Base-by-base conservation (phyloP, 2,797 vertebrate species). In the Anolis apletophallus region DNA sequence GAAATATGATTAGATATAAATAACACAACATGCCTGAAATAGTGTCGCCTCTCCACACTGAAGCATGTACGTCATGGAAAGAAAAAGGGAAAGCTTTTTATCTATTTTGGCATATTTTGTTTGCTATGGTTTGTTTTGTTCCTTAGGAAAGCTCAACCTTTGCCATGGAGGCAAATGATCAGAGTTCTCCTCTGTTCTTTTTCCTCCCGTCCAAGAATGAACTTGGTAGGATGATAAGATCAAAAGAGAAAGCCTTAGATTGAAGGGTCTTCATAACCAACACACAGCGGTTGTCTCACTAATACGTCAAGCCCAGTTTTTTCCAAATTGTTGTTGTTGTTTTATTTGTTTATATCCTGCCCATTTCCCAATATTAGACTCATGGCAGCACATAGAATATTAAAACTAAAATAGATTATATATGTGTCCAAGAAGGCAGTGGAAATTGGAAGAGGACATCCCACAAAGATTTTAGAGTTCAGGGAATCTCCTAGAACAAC, bases 11-110 rank as follows among this genome's bases (percentile, higher is more conserved):
- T 0, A 94, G 93, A 95, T 91, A 91, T 92, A 94, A 95, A 94
- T 95, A 95, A 92, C 91, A 93, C 87, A 92, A 91, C 92, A 86
- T 93, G 94, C 93, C 92, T 96, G 90, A 95, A 95, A 94, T 92
- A 94, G 93, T 92, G 93, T 95, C 90, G 84, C 88, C 84, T 84
- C 87, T 16, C 2, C 90, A 88, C 88, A 91, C 59, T 81, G 82
- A 61, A 80, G 88, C 76, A 8, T 36, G 23, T 64, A 32, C 89
- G 82, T 95, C 95, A 95, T 93, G 92, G 95, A 96, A 95, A 95
- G 92, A 94, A 89, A 91, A 88, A 61, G 91, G 89, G 88, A 91
- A 79, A 32, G 84, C 85, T 86, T 94, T 94, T 89, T 85, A 90
- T 93, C 94, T 89, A 85, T 90, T 93, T 93, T 73, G 88, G 87